Conservation (phyloP, 2,888 invertebrate species). For the Pristionchus maxplancki region DNA sequence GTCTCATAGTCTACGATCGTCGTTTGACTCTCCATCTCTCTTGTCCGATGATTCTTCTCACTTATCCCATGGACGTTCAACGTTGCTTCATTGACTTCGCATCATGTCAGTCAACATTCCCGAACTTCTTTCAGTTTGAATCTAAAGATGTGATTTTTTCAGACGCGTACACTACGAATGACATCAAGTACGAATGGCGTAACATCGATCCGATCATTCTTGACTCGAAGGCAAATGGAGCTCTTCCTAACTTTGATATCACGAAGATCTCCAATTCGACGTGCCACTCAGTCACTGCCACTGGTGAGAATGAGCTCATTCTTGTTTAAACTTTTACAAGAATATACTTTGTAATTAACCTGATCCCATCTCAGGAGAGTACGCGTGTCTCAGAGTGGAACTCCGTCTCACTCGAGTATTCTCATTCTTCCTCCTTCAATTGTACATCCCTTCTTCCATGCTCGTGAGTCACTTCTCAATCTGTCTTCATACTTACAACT, state of each 20-base stretch:
- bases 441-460: slow-evolving; percentile 73
- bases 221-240: slow-evolving; percentile 76
- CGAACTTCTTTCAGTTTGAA: background rate
- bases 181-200: slow-evolving; percentile 96
- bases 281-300: slow-evolving; percentile 96
- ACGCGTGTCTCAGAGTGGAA: slow-evolving; percentile 75
- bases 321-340: background rate
- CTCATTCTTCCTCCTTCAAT: slow-evolving; percentile 77
- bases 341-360: background rate
- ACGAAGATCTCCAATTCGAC: slow-evolving; percentile 94
- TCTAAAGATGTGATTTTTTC: slow-evolving; percentile 69
- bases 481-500: too few species aligned
- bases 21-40: slow-evolving; percentile 74
- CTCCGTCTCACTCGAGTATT: slow-evolving; percentile 75
- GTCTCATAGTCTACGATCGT: slow-evolving; percentile 75
- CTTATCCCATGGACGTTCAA: slow-evolving; percentile 77
- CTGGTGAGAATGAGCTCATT: slow-evolving; percentile 83
- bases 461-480: slow-evolving; percentile 54
- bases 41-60: slow-evolving; percentile 75
- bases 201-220: slow-evolving; percentile 88
- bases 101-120: slow-evolving; percentile 72
- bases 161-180: slow-evolving; percentile 98
- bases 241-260: slow-evolving; percentile 93
- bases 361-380: slow-evolving; percentile 59
- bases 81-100: slow-evolving; percentile 76